Conservation (phyloP, 1,140 invertebrate genomes). For the Vanessa atalanta region DNA sequence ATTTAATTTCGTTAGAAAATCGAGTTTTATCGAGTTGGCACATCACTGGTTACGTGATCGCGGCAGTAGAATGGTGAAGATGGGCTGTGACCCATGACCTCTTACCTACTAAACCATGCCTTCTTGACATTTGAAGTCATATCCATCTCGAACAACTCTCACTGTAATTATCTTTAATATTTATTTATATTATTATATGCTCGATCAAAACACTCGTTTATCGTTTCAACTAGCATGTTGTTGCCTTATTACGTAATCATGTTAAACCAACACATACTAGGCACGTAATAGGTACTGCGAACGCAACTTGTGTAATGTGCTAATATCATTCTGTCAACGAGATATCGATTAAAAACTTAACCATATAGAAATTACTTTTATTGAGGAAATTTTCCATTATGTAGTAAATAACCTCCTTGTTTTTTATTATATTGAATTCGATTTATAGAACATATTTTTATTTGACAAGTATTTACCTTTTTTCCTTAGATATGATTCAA, state of each 20-base stretch:
- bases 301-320: no score
- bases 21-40: slow-evolving; percentile 11
- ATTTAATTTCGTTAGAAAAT: not conserved
- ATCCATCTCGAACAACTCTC: slow-evolving; percentile 34
- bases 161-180: slow-evolving; percentile 39
- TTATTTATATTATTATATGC: slow-evolving; percentile 31
- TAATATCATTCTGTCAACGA: no score
- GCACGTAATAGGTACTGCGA: no score
- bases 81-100: slow-evolving; percentile 48
- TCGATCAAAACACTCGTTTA: slow-evolving; percentile 26
- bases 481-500: no score
- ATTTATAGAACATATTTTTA: no score
- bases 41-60: slow-evolving; percentile 26
- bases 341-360: no score
- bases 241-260: slow-evolving; percentile 7
- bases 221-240: slow-evolving; percentile 15
- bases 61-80: slow-evolving; percentile 41
- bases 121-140: slow-evolving; percentile 49
- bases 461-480: no score
- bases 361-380: no score
- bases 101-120: slow-evolving; percentile 45
- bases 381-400: no score
- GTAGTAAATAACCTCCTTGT: no score
- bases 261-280: not conserved
- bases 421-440: no score